Conservation (phyloP, 2,797 vertebrate genomes). For the Smutsia gigantea region DNA sequence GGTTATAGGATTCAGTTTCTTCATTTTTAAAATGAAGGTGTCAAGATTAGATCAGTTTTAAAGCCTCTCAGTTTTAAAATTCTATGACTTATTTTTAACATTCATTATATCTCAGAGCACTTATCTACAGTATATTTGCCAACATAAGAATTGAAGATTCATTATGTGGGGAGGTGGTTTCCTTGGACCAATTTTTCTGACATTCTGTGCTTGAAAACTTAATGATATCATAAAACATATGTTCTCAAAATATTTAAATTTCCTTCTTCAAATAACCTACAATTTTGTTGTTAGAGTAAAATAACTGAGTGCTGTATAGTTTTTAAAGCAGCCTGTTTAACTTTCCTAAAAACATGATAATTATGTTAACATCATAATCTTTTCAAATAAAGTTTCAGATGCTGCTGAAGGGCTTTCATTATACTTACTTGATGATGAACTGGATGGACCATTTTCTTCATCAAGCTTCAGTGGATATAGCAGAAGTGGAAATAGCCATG, state of each 20-base stretch:
- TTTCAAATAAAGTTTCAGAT: conserved; percentile 88
- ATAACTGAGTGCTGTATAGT: background rate
- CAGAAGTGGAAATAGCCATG: conserved; percentile 82
- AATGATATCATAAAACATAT: conserved; percentile 47
- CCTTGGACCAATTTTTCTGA: background rate
- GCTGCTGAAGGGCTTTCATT: conserved; percentile 87
- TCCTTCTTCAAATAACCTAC: conserved; percentile 7
- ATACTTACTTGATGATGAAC: conserved; percentile 89
- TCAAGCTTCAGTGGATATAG: conserved; percentile 89
- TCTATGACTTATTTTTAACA: conserved; percentile 36
- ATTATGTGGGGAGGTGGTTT: background rate
- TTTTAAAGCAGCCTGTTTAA: conserved; percentile 49
- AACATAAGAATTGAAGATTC: background rate
- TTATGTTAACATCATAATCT: conserved; percentile 43
- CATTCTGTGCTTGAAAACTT: conserved; percentile 18
- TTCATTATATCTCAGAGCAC: background rate
- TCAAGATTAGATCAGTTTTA: conserved; percentile 39
- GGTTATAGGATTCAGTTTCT: conserved; percentile 17
- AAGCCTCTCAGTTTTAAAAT: conserved; percentile 27
- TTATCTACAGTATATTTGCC: background rate
- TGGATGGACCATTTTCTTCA: conserved; percentile 90
- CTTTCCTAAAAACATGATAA: conserved; percentile 45
- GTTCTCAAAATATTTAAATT: conserved; percentile 2
- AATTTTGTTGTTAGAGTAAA: conserved; percentile 28
- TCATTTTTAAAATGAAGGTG: conserved; percentile 24